Evolutionary conservation across 1,140 invertebrate species (phyloP), one percentile per base, ranked within the genome.

Genomic region (Drosophila insularis): DNA sequence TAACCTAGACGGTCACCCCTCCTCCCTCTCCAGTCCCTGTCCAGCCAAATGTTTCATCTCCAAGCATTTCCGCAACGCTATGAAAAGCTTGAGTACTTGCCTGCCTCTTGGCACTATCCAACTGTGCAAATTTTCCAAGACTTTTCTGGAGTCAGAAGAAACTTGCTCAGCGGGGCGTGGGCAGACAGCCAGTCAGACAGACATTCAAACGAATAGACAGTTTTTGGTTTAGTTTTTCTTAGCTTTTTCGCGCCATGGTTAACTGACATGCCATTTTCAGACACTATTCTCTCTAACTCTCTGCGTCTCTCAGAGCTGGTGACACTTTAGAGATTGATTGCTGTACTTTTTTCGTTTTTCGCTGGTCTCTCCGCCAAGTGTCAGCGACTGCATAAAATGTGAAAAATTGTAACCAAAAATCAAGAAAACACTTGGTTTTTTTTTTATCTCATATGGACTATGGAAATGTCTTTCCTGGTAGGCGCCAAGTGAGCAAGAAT

Each of bases 401-500:
- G 32, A 35, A 14, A 19, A 21, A 39, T 7, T 19, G 21, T 40
- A 19, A 58, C n/a, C 31, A 32, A 58, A 32, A 58, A 32, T 37
- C 32, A 50, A 21, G 43, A 50, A 50, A 35, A 35, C 32, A 37
- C 32, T 35, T 32, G 27, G 8, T 46, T 17, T 46, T 46, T 46
- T 46, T 55, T 53, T 53, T 53, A n/a, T n/a, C 27, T 2, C 23
- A 31, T 23, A 54, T 56, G 23, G 39, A 76, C 27, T 7, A 55
- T 55, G 54, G 14, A 56, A 32, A 35, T 56, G 55, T 56, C 14
- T 31, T 63, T 63, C 50, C 73, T 89, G 75, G 66, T 87, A 81
- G 84, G 82, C 82, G 82, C 82, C 82, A 89, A 89, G 43, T 50
- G 71, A 63, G 64, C 59, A 66, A 68, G 76, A 81, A 82, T 79